Evolutionary conservation across 2,797 vertebrate species (phyloP), one percentile per base, ranked within the genome.

Genomic region (Tarsius wallacei): DNA sequence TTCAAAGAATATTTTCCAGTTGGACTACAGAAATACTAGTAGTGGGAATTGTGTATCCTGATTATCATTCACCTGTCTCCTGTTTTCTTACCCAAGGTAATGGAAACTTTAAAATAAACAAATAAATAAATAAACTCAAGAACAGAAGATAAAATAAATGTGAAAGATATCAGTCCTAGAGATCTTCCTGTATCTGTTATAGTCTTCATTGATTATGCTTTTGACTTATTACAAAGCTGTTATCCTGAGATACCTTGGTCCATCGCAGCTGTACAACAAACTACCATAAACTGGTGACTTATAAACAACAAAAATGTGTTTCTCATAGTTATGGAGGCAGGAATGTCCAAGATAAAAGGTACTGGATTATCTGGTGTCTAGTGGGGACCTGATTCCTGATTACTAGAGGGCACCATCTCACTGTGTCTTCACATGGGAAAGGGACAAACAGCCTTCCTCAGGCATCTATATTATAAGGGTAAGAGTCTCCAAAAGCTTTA

Each of bases 21-120:
- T 42, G 42, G 7, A 42, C 42, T 42, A 42, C 61, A 51, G 53
- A 59, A 77, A 22, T 13, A 4, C 1, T 3, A 51, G 33, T 57
- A 4, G 2, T 2, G 68, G 3, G 21, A 14, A 21, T 31, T 68
- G 1, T n/a, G 1, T 9, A 3, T 0, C 9, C 22, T 24, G 21
- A 13, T 57, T 42, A 6, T 42, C 26, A 36, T 3, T 0, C 0
- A 59, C 6, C 5, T 74, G 1, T 24, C 12, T 49, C 21, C 66
- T 28, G 15, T 36, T 68, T 68, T 19, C 36, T 42, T 21, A n/a
- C 12, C 55, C 15, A 42, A 85, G 15, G 53, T 0, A n/a, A 90
- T 14, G n/a, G 31, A 77, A 31, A 19, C 16, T 61, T 71, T 78
- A 17, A 42, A 42, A 42, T 42, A 42, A 42, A 42, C 42, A 42